Evolutionary conservation across 2,113 vertebrate genomes (phyloP), one percentile per base, ranked within the genome.

Genomic region (Pelecanus crispus): DNA sequence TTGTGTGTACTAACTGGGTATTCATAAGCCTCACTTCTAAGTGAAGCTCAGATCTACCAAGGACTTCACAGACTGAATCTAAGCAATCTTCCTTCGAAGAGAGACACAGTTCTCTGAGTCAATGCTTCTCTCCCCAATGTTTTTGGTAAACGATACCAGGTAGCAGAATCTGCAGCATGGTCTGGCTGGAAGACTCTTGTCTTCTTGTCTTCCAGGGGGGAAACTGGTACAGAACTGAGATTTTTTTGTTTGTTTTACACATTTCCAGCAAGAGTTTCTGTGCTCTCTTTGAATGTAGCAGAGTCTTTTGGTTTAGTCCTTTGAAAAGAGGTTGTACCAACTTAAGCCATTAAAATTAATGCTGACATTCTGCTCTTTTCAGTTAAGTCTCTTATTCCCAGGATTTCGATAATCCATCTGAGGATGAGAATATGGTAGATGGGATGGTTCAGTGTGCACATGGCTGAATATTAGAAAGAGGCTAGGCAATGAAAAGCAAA

Each of bases 1-100:
- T 58, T 78, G n/a, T 34, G 5, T 22, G 4, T 26, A 17, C 11
- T 58, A 16, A 17, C 1, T 1, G 1, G 3, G 6, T 50, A 18
- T 68, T 74, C 47, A 6, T 32, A 73, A 24, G 6, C 21, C 26
- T 75, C 25, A 28, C 13, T 77, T 73, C 11, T 34, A 70, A 75
- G 4, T 26, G 19, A 59, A 63, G 17, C 17, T 71, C 34, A 62
- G 7, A 58, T 24, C 3, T 55, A 45, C 24, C 0, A 8, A n/a
- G 12, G 14, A 63, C 24, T 79, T 63, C 10, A 34, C 31, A 45
- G 56, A 17, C 26, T 84, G 38, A 75, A 28, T 44, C 20, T 38
- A 32, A 65, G 5, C 16, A 61, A 18, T 42, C 12, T 81, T 70
- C 42, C 29, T 50, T 58, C 56, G 29, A 17, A 68, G 45, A 32